Conservation (phyloP, 2,797 vertebrate species). For the Cygnus olor region DNA sequence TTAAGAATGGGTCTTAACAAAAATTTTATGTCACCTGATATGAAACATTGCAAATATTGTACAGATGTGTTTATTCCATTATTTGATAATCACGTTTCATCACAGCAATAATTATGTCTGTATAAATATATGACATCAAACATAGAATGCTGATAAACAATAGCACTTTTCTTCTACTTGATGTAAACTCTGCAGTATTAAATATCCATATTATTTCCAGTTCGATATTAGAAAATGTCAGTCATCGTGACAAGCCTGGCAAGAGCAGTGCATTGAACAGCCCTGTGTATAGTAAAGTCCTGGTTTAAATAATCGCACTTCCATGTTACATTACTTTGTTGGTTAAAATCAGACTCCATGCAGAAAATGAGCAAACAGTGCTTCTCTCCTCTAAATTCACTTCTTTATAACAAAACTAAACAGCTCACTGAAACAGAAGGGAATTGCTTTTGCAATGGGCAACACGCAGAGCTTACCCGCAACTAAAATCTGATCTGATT, state of each 20-base stretch:
- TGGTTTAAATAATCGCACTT: conserved; percentile 74
- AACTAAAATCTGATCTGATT: conserved; percentile 51
- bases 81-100: conserved; percentile 76
- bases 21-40: conserved; percentile 67
- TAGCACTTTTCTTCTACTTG: conserved; percentile 78
- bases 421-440: conserved; percentile 49
- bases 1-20: conserved; percentile 71
- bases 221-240: conserved; percentile 83
- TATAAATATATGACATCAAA: conserved; percentile 74
- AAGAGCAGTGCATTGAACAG: conserved; percentile 65
- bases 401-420: conserved; percentile 57
- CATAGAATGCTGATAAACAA: conserved; percentile 81
- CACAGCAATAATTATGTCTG: conserved; percentile 77
- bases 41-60: conserved; percentile 69
- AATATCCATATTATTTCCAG: conserved; percentile 85
- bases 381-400: conserved; percentile 42
- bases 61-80: conserved; percentile 73
- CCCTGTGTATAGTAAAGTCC: conserved; percentile 65
- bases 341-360: conserved; percentile 72
- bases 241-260: conserved; percentile 79
- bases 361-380: conserved; percentile 61
- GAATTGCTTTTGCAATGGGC: conserved; percentile 29
- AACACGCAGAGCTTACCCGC: not conserved
- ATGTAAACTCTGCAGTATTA: conserved; percentile 79
- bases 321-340: conserved; percentile 74